Base-by-base conservation (phyloP, 2,888 invertebrate genomes). In the Luperina testacea region DNA sequence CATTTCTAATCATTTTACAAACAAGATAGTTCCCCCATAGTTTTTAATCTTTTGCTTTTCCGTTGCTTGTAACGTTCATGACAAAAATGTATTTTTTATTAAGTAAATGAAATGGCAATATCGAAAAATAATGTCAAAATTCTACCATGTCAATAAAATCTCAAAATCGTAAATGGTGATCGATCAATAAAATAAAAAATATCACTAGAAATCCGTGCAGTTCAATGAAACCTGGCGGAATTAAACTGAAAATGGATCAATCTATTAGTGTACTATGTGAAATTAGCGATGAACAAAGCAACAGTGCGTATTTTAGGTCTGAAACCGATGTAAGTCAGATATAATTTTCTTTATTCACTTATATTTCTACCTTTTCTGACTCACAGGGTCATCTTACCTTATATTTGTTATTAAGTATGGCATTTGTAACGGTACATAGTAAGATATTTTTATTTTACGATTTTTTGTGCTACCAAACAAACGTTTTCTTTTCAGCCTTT, bases 121-220 rank as follows among this genome's bases (percentile, higher is more conserved):
- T 17, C 2, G 4, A 24, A 15, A 0, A 4, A n/a, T 24, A 70
- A 32, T 69, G 83, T 83, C 82, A 77, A 77, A 77, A 67, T 73
- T 63, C 69, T 86, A 86, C 86, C 70, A 86, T 83, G 75, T 83
- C 78, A 84, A 86, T 83, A 75, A 70, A 73, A 67, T 53, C 63
- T 38, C 15, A 45, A 73, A 67, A n/a, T n/a, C 4, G 2, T 73
- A 13, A 38, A 7, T 63, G 4, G n/a, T 51, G 32, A 48, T 73
- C 59, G 51, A 78, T 76, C 11, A 38, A 64, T 75, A 1, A 38
- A 79, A 15, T 70, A 4, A 63, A 53, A 53, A 38, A 45, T 8
- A 13, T 24, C 7, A 6, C 0, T 27, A 11, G 27, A n/a, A 53
- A 15, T 45, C 5, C 1, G 0, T 45, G 24, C 20, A 67, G 1